Evolutionary conservation across 2,888 invertebrate species (phyloP).

Genomic region (Patella pellucida): DNA sequence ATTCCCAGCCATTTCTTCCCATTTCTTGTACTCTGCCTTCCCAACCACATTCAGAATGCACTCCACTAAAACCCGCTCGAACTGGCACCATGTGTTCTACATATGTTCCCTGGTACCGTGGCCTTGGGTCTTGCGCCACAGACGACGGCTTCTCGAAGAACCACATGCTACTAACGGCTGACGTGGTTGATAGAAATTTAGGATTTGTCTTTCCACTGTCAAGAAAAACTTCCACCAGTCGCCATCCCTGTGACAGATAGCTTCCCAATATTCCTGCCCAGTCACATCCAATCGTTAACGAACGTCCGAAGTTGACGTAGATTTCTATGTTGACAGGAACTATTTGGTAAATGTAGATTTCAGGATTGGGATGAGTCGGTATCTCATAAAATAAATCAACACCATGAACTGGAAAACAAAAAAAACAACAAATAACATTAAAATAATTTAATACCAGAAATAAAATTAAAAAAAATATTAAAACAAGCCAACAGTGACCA

Average conservation of each 20-base stretch:
- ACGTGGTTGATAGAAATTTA: constrained; percentile 20
- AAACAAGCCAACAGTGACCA: no score
- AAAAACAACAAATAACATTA: neutral
- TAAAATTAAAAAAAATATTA: no score
- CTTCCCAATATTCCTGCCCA: constrained; percentile 55
- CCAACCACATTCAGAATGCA: constrained; percentile 46
- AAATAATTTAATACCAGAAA: no score
- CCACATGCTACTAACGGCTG: constrained; percentile 55
- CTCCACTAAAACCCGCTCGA: constrained; percentile 39
- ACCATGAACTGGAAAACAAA: constrained; percentile 51
- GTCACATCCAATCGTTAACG: constrained; percentile 48
- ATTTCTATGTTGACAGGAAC: constrained; percentile 39
- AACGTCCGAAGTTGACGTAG: constrained; percentile 25
- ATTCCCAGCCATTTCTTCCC: constrained; percentile 65
- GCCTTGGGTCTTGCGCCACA: constrained; percentile 50
- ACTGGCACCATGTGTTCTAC: constrained; percentile 54
- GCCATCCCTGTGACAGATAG: constrained; percentile 61
- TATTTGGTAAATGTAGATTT: constrained; percentile 55
- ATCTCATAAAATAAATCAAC: constrained; percentile 65
- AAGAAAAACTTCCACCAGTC: constrained; percentile 63
- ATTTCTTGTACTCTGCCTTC: constrained; percentile 56
- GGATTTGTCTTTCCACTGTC: constrained; percentile 36
- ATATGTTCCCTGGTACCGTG: constrained; percentile 61
- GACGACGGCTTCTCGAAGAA: constrained; percentile 65
- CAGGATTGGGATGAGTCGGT: constrained; percentile 44